A percentile compares a stretch with the other conserved stretches of the same genome.
These are phyloP conservation scores for Amblyopsis rosae DNA, from an alignment of 2,113 vertebrate species.

Conservation along the genomic window DNA sequence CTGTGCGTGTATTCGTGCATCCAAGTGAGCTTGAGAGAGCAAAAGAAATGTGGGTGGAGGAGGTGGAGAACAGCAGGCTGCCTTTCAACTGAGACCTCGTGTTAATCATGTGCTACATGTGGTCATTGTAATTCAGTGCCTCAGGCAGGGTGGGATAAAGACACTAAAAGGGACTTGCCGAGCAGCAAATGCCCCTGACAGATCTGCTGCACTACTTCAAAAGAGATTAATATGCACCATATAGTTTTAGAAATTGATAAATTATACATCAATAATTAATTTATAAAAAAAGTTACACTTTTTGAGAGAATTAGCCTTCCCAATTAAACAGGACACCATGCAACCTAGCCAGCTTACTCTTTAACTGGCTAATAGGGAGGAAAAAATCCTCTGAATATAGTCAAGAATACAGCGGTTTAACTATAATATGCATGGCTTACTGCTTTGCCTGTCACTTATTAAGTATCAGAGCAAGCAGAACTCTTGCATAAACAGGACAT, in stretches of 20 bases:
- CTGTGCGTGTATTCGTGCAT: not conserved
- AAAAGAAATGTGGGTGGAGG: not conserved
- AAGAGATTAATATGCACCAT: not conserved
- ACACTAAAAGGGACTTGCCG: conserved; percentile 10
- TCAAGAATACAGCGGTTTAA: not conserved
- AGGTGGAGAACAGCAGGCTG: not conserved
- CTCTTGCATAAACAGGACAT: conserved; percentile 35
- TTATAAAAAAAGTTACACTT: too few species aligned
- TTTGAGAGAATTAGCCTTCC: not conserved
- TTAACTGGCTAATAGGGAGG: not conserved
- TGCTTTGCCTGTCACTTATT: conserved; percentile 9
- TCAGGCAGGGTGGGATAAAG: conserved; percentile 25
- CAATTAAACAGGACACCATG: not conserved
- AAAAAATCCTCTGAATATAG: not conserved
- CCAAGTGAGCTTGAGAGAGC: not conserved
- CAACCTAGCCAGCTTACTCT: not conserved
- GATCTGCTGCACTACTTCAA: too few species aligned
- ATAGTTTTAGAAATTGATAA: not conserved
- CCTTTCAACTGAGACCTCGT: conserved; percentile 40
- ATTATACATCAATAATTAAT: not conserved
- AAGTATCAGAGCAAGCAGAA: conserved; percentile 10
- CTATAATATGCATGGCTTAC: not conserved
- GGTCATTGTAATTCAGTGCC: conserved; percentile 26
- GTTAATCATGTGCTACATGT: conserved; percentile 63
- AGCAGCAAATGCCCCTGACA: not conserved